These are phyloP conservation scores for Marcusenius ussheri DNA, from an alignment of 2,113 vertebrate genomes.

Conservation along the genomic window DNA sequence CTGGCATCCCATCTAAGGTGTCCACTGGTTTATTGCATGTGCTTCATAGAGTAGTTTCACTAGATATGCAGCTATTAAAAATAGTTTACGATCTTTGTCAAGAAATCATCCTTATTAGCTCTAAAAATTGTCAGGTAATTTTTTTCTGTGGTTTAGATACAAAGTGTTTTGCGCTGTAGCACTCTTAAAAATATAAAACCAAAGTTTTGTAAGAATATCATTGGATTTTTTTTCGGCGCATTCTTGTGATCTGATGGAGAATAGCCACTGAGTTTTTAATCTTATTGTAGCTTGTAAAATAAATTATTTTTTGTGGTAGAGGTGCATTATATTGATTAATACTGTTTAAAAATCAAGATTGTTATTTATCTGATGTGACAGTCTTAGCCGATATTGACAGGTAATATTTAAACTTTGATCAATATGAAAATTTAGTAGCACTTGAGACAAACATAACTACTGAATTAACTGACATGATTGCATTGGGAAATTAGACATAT, in stretches of 20 bases:
- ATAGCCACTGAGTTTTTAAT: not conserved
- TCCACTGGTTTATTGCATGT: not conserved
- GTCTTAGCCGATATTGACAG: not conserved
- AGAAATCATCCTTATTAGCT: not conserved
- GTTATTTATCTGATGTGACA: not conserved
- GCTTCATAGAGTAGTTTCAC: not conserved
- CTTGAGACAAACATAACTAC: not conserved
- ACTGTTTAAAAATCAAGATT: not conserved
- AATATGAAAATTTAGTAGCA: not conserved
- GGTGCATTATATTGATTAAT: not conserved
- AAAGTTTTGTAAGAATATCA: not conserved
- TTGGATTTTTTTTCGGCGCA: not conserved
- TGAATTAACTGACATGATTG: not conserved
- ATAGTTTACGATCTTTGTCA: not conserved
- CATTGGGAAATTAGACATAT: not conserved
- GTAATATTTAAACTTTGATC: not conserved
- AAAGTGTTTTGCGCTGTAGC: not conserved
- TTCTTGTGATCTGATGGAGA: not conserved
- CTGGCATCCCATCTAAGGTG: not conserved
- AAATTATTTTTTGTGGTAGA: not conserved
- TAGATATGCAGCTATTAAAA: not conserved
- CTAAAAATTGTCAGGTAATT: not conserved
- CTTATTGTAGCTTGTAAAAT: not conserved
- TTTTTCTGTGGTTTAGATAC: not conserved
- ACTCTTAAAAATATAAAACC: not conserved